phyloP scores from a whole-genome alignment of 2,888 invertebrate species.

The Zaprionus obscuricornis region DNA sequence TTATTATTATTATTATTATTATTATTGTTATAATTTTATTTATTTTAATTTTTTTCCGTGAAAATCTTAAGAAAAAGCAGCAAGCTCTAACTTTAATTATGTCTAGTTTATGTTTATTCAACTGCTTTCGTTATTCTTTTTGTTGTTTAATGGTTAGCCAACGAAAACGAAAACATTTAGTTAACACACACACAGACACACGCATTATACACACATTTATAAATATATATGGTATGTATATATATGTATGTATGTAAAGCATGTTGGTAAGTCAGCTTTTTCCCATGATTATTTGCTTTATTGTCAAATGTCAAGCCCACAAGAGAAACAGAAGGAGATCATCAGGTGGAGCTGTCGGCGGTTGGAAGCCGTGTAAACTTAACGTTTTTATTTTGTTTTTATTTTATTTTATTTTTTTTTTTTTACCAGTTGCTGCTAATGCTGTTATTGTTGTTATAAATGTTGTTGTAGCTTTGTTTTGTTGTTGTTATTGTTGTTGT shows the following conservation, averaged over 20 bases:
- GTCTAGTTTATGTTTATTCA: slow-evolving; percentile 19
- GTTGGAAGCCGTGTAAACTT: slow-evolving; percentile 76
- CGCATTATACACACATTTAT: background rate
- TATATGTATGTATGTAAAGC: background rate
- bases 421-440: slow-evolving; percentile 48
- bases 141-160: slow-evolving; percentile 25
- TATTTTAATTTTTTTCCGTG: no score
- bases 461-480: slow-evolving; percentile 34
- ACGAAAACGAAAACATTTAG: slow-evolving; percentile 51
- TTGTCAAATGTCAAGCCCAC: slow-evolving; percentile 80
- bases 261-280: slow-evolving; percentile 56
- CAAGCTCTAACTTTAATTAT: slow-evolving; percentile 2
- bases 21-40: no score
- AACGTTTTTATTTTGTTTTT: slow-evolving; percentile 49
- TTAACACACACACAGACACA: slow-evolving; percentile 3
- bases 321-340: slow-evolving; percentile 32
- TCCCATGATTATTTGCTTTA: slow-evolving; percentile 81
- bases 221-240: no score
- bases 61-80: background rate
- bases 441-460: slow-evolving; percentile 48
- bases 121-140: slow-evolving; percentile 7
- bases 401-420: slow-evolving; percentile 16
- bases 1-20: no score
- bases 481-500: slow-evolving; percentile 65
- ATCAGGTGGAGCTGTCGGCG: slow-evolving; percentile 56